These are phyloP conservation scores for Auanema sp. DNA, from an alignment of 2,888 invertebrate genomes.

Conservation along the genomic window DNA sequence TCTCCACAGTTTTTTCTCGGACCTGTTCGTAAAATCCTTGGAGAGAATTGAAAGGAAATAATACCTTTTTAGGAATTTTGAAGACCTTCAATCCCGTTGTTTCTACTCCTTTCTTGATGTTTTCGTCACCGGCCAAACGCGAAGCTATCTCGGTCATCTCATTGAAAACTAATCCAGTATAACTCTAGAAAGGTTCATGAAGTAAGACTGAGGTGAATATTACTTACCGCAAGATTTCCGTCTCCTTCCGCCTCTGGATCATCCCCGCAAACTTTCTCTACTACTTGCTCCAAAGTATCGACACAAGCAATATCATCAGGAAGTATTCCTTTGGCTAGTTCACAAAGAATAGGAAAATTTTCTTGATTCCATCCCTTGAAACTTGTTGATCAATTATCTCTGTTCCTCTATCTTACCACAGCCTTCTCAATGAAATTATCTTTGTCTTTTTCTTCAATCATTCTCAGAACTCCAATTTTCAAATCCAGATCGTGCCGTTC, in stretches of 20 bases:
- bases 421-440: slow-evolving; percentile 5
- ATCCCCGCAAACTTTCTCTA: not conserved
- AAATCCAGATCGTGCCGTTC: slow-evolving; percentile 14
- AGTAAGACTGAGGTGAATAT: too few relatives aligned
- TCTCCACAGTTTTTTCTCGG: too few relatives aligned
- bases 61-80: slow-evolving; percentile 21
- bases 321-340: not conserved
- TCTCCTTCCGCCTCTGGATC: not conserved
- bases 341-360: not conserved
- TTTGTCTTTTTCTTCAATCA: not conserved
- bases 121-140: not conserved
- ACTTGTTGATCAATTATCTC: not conserved
- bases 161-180: not conserved
- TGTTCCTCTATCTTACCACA: not conserved
- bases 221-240: not conserved
- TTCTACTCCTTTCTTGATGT: not conserved
- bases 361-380: slow-evolving; percentile 15
- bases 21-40: too few relatives aligned
- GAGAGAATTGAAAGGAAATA: not conserved
- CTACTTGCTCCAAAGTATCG: slow-evolving; percentile 10
- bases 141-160: not conserved
- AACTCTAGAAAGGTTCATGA: too few relatives aligned
- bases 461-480: slow-evolving; percentile 14
- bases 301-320: slow-evolving; percentile 10
- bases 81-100: slow-evolving; percentile 3